Percentiles rank a stretch among this genome's conserved stretches.
Evolutionary conservation across 2,113 vertebrate genomes (phyloP).

Genomic region (Amblyornis subalaris): DNA sequence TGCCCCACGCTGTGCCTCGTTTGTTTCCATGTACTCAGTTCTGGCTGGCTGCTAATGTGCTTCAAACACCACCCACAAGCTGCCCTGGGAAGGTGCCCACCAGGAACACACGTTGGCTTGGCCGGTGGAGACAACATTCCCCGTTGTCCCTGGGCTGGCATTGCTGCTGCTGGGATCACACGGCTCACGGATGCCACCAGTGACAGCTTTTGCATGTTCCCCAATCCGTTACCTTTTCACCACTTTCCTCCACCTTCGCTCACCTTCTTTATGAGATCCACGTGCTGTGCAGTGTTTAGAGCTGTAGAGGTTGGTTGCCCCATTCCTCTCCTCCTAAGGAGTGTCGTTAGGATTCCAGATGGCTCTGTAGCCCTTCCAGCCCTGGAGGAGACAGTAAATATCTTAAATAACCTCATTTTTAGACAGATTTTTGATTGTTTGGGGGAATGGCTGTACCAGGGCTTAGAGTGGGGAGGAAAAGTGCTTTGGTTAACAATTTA

Average conservation of each 20-base stretch:
- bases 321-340: not conserved
- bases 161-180: not conserved
- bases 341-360: not conserved
- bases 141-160: not conserved
- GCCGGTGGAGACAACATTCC: not conserved
- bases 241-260: fast-evolving
- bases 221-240: not conserved
- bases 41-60: not conserved
- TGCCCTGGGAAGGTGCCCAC: not conserved
- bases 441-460: not conserved
- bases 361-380: not conserved
- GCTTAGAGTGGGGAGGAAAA: not conserved
- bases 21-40: not conserved
- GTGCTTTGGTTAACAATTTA: not conserved
- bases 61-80: not conserved
- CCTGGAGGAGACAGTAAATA: not conserved
- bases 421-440: not conserved
- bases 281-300: not conserved
- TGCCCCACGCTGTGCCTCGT: fast-evolving
- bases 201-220: not conserved
- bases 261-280: fast-evolving
- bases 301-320: not conserved
- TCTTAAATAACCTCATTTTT: not conserved
- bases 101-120: not conserved
- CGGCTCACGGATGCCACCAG: not conserved